Conservation (phyloP, 1,140 invertebrate genomes). For the Zaprionus camerounensis region DNA sequence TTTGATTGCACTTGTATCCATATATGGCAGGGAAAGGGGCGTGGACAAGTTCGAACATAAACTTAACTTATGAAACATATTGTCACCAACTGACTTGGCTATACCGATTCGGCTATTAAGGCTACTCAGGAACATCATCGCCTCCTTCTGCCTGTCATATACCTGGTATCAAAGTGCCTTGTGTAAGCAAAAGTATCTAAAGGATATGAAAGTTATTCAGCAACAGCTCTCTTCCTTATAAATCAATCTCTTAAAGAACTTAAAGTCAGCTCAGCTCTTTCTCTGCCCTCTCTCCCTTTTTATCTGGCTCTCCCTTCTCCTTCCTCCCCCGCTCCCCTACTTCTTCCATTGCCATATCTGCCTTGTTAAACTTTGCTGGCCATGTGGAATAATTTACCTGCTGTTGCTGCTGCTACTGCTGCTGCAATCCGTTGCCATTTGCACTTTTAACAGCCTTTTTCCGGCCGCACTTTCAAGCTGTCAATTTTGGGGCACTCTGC, state of each 20-base stretch:
- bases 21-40: no score
- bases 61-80: no score
- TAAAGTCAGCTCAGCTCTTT: neutral
- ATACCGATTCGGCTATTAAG: no score
- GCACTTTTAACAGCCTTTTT: constrained; percentile 29
- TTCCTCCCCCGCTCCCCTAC: neutral
- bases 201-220: no score
- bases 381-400: constrained; percentile 47
- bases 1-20: no score
- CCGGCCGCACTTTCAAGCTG: constrained; percentile 66
- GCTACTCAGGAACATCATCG: no score
- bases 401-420: constrained; percentile 7
- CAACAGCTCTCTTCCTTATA: neutral
- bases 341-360: neutral
- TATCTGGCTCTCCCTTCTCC: neutral
- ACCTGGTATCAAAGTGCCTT: no score
- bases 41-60: no score
- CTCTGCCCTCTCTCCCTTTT: neutral
- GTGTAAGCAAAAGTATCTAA: no score
- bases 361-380: constrained; percentile 20
- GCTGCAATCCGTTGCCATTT: constrained; percentile 34
- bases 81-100: no score
- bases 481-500: constrained; percentile 73
- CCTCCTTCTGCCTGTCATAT: no score
- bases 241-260: constrained; percentile 8